phyloP scores from a whole-genome alignment of 2,888 invertebrate genomes.

The Mycalesis mineus region DNA sequence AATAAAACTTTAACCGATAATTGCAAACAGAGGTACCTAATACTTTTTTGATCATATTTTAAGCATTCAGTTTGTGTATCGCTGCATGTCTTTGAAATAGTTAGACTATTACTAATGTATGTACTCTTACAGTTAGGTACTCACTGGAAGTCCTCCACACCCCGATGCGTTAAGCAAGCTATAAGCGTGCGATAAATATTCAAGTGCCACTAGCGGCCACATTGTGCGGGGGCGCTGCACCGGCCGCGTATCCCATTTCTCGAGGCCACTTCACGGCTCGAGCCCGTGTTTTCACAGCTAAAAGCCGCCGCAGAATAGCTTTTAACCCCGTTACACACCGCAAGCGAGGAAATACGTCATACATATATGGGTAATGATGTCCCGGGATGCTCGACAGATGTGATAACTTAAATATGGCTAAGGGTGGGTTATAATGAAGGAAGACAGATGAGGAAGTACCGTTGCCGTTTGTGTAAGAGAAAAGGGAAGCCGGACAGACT shows the following conservation, averaged over 20 bases:
- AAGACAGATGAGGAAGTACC: too few relatives aligned
- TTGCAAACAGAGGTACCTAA: too few relatives aligned
- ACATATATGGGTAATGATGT: too few relatives aligned
- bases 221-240: neutral
- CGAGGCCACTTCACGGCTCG: conserved; percentile 36
- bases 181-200: conserved; percentile 8
- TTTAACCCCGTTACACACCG: conserved; percentile 14
- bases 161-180: neutral
- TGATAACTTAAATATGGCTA: too few relatives aligned
- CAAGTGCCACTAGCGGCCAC: neutral
- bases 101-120: neutral
- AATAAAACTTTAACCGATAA: too few relatives aligned
- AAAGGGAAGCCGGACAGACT: too few relatives aligned
- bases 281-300: conserved; percentile 65
- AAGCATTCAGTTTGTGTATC: too few relatives aligned
- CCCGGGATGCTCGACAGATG: too few relatives aligned
- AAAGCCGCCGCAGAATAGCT: conserved; percentile 51
- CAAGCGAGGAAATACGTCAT: neutral
- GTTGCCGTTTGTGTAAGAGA: too few relatives aligned
- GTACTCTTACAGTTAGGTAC: neutral
- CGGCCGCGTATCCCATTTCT: conserved; percentile 45
- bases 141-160: neutral
- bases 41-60: too few relatives aligned
- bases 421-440: too few relatives aligned
- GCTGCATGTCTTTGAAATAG: too few relatives aligned